These are phyloP conservation scores for Gobiocypris rarus DNA, from an alignment of 2,113 vertebrate species.

Conservation along the genomic window DNA sequence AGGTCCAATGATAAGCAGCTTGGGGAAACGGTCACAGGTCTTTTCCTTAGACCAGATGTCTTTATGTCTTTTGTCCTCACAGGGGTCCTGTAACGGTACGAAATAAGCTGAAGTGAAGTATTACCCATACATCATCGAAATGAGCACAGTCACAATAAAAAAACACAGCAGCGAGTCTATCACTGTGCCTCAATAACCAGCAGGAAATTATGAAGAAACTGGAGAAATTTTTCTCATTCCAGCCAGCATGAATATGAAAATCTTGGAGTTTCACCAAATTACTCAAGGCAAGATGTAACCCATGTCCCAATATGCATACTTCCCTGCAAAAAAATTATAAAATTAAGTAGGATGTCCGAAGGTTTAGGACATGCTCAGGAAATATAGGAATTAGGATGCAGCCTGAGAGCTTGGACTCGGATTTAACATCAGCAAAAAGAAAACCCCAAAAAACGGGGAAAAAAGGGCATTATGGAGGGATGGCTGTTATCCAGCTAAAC, in stretches of 20 bases:
- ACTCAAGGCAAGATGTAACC: neutral
- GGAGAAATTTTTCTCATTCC: slow-evolving; percentile 38
- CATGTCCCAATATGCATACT: neutral
- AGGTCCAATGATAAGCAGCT: slow-evolving; percentile 88
- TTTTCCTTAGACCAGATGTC: slow-evolving; percentile 95
- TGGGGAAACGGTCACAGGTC: slow-evolving; percentile 89
- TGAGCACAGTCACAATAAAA: slow-evolving; percentile 9
- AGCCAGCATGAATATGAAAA: neutral
- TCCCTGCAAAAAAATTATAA: too few relatives aligned
- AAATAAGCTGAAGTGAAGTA: neutral
- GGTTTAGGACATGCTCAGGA: neutral
- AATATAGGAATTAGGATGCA: neutral
- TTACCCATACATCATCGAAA: slow-evolving; percentile 32
- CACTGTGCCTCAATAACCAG: slow-evolving; percentile 38
- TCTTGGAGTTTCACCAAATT: neutral
- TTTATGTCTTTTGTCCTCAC: slow-evolving; percentile 90
- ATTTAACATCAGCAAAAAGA: neutral
- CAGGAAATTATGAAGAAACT: neutral
- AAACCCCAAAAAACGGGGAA: neutral
- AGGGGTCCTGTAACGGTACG: slow-evolving; percentile 80
- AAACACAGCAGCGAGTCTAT: neutral
- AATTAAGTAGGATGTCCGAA: neutral
- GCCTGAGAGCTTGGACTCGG: neutral
- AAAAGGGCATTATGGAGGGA: neutral
- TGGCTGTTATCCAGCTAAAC: too few relatives aligned